Percentiles rank a stretch among this genome's conserved stretches.
phyloP scores from a whole-genome alignment of 1,140 invertebrate genomes.

The Laupala kohalensis region DNA sequence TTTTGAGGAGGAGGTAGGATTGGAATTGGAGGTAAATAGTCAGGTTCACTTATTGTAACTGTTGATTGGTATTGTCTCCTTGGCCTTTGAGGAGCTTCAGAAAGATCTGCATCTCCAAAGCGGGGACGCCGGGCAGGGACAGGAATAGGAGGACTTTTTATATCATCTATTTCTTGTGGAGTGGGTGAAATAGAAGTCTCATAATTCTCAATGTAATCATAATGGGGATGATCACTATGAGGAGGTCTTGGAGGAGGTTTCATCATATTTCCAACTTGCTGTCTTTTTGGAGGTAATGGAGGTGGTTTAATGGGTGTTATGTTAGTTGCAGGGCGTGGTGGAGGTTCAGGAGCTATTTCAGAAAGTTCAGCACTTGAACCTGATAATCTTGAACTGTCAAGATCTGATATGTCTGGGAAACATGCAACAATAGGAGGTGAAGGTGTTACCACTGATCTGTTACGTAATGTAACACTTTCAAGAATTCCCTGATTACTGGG shows the following conservation, averaged over 20 bases:
- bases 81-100: constrained; percentile 27
- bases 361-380: constrained; percentile 24
- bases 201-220: constrained; percentile 45
- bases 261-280: constrained; percentile 27
- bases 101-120: constrained; percentile 33
- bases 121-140: constrained; percentile 34
- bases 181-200: constrained; percentile 27
- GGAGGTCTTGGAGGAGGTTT: constrained; percentile 52
- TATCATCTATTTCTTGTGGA: neutral
- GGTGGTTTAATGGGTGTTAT: constrained; percentile 52
- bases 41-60: neutral
- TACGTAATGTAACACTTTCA: constrained; percentile 18
- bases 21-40: constrained; percentile 21
- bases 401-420: constrained; percentile 4
- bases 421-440: constrained; percentile 12
- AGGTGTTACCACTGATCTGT: constrained; percentile 12
- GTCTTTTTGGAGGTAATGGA: constrained; percentile 71
- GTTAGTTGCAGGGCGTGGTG: constrained; percentile 44
- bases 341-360: constrained; percentile 50
- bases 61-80: constrained; percentile 23
- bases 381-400: constrained; percentile 27
- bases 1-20: constrained; percentile 29
- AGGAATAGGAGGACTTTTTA: constrained; percentile 14
- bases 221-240: constrained; percentile 40
- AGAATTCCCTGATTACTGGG: constrained; percentile 13